These are phyloP conservation scores for Limnothrissa miodon DNA, from an alignment of 2,113 vertebrate species.

Conservation along the genomic window DNA sequence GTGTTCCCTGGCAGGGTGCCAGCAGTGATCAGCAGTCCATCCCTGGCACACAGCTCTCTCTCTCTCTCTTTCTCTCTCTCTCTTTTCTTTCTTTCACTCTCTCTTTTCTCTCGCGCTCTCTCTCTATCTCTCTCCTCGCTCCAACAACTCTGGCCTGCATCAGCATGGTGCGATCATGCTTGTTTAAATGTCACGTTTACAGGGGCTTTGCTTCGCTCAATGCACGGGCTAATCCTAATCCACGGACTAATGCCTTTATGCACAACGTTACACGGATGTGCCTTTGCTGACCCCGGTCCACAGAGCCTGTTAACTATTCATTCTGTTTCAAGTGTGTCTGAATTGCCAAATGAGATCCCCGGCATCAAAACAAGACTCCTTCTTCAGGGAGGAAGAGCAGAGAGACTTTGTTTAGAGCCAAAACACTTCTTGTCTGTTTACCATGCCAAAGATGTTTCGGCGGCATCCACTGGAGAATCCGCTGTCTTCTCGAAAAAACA, in stretches of 20 bases:
- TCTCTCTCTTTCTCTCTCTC: background rate
- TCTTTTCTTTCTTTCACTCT: too few species aligned
- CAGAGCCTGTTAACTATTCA: slow-evolving; percentile 50
- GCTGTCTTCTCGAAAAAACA: background rate
- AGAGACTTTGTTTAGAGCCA: slow-evolving; percentile 29
- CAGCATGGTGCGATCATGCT: slow-evolving; percentile 8
- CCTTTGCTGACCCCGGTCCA: slow-evolving; percentile 35
- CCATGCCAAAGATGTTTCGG: slow-evolving; percentile 34
- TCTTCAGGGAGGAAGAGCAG: background rate
- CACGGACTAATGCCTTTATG: background rate
- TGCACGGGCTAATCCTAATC: slow-evolving; percentile 17
- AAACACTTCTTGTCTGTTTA: slow-evolving; percentile 35
- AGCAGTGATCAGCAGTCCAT: slow-evolving; percentile 53
- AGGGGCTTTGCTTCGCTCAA: slow-evolving; percentile 26
- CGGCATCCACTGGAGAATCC: slow-evolving; percentile 20
- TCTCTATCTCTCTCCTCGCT: background rate
- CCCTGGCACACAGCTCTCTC: slow-evolving; percentile 36
- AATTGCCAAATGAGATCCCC: slow-evolving; percentile 48
- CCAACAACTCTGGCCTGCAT: background rate
- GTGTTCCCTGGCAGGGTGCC: slow-evolving; percentile 50
- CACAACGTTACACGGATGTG: background rate
- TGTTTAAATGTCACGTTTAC: slow-evolving; percentile 37
- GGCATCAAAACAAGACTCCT: slow-evolving; percentile 44
- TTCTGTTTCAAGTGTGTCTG: slow-evolving; percentile 27
- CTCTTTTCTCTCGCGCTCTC: slow-evolving; percentile 12